Base-by-base conservation (phyloP, 2,113 vertebrate genomes). In the Gobiocypris rarus region DNA sequence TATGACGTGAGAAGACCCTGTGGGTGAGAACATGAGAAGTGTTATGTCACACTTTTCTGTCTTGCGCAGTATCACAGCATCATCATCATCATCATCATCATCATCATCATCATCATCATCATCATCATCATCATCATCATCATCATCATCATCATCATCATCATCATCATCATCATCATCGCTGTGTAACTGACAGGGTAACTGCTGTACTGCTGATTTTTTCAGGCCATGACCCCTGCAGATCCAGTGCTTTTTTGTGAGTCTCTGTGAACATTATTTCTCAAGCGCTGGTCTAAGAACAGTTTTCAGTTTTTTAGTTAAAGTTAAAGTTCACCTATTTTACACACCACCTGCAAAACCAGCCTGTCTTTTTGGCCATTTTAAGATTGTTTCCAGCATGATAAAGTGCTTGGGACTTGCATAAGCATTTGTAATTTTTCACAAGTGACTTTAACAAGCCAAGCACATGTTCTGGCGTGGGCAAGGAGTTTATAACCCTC, bases 391-490 rank as follows among this genome's bases (percentile, higher is more conserved):
- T 59, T 50, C n/a, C n/a, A 52, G 10, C 56, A 83, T 69, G 52
- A 75, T 61, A 84, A 79, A 84, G 48, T 59, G 34, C 43, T 65
- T 41, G n/a, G 34, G 28, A 56, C 41, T 63, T 26, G 26, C 34
- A 48, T 34, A 83, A 38, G 54, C 70, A 22, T n/a, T 75, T 77
- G 34, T 26, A 10, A 24, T 78, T 83, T 86, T 82, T 87, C 69
- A 81, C 10, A 65, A 58, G 31, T 54, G 52, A 86, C 63, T 75
- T 81, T 82, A 86, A 86, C 81, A 82, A 82, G 65, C 83, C 82
- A 69, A 75, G 75, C 81, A 70, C 28, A 28, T 17, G 38, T 56
- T 83, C 69, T 65, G 75, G 59, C 84, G 82, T 61, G 24, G 82
- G 81, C 81, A 38, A 17, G 22, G 34, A 26, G 61, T 76, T 87